Conservation (phyloP, 2,113 vertebrate genomes). For the Gallinago undulata region DNA sequence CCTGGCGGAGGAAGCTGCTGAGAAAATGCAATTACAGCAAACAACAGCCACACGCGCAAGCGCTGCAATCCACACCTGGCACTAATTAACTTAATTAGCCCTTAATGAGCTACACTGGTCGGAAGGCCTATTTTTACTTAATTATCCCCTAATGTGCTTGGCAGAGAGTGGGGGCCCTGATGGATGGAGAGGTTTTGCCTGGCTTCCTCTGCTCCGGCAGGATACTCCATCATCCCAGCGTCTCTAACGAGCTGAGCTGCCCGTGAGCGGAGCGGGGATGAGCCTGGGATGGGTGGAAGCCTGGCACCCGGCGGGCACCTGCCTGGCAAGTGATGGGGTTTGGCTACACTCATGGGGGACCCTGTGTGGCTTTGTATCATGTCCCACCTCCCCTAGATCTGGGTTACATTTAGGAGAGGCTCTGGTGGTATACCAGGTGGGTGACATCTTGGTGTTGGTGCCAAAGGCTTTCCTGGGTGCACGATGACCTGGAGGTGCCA, state of each 20-base stretch:
- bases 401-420: neutral
- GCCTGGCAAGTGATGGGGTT: neutral
- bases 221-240: constrained; percentile 24
- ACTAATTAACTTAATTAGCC: constrained; percentile 83
- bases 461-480: neutral
- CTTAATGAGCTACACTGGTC: constrained; percentile 81
- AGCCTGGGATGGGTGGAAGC: neutral
- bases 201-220: constrained; percentile 33
- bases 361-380: neutral
- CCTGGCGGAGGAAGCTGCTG: constrained; percentile 53
- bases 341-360: fast-evolving
- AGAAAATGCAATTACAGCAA: constrained; percentile 78
- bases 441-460: neutral
- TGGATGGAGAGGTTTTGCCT: constrained; percentile 60
- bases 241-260: neutral
- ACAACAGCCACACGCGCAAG: constrained; percentile 72
- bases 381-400: neutral
- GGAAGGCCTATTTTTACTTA: constrained; percentile 84
- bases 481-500: neutral
- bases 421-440: fast-evolving
- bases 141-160: constrained; percentile 79
- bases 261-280: fast-evolving
- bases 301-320: neutral
- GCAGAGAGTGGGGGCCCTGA: constrained; percentile 62
- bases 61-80: constrained; percentile 79